A percentile compares a stretch with the other conserved stretches of the same genome.
Conservation (phyloP, 2,888 invertebrate genomes). For the Lasioglossum calceatum region DNA sequence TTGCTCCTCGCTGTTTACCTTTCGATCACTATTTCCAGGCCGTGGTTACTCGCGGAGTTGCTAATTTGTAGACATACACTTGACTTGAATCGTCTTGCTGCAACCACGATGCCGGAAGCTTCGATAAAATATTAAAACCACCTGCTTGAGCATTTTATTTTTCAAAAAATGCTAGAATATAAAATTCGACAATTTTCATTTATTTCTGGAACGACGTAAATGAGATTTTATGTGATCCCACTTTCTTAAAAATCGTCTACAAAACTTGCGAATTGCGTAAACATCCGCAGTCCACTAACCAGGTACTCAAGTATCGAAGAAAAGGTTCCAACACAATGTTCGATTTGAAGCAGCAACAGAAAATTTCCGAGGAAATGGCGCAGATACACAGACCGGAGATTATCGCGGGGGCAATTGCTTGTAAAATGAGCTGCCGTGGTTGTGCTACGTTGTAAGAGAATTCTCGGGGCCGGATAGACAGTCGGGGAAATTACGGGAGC, state of each 20-base stretch:
- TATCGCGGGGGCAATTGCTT: not conserved
- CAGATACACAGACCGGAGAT: not conserved
- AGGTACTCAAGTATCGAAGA: not conserved
- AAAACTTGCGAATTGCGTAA: no score
- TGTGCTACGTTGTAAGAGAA: not conserved
- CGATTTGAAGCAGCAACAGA: not conserved
- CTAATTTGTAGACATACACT: not conserved
- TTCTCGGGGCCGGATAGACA: not conserved
- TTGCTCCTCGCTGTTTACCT: not conserved
- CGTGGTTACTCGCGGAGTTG: not conserved
- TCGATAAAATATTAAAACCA: no score
- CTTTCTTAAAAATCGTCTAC: no score
- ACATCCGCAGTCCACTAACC: not conserved
- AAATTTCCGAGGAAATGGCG: not conserved
- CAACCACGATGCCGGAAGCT: no score
- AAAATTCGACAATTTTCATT: no score
- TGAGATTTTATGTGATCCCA: no score
- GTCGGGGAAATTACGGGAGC: not conserved
- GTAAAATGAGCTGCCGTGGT: conserved; percentile 3
- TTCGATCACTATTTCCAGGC: not conserved
- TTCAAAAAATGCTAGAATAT: no score
- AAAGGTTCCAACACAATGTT: not conserved
- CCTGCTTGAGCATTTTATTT: no score
- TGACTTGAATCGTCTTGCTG: no score
- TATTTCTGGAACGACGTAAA: no score